Conservation (phyloP, 2,888 invertebrate species). For the Thera obeliscata region DNA sequence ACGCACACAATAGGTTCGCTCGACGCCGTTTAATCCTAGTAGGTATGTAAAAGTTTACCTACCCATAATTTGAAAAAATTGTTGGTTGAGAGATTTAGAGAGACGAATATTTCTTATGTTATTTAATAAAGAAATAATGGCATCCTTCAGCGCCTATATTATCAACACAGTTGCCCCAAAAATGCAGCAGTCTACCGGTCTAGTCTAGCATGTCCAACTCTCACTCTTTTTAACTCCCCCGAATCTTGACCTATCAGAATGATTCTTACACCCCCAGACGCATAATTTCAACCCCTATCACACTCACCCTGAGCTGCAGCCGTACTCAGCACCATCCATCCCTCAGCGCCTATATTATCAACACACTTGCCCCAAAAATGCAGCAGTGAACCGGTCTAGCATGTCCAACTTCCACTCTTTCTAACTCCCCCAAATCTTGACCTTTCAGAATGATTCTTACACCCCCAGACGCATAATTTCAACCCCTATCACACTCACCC, state of each 20-base stretch:
- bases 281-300: slow-evolving; percentile 2
- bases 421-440: not conserved
- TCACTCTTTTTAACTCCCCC: not conserved
- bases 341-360: slow-evolving; percentile 97
- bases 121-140: too few species aligned
- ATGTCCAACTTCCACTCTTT: not conserved
- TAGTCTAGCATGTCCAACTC: slow-evolving; percentile 90
- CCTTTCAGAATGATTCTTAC: not conserved
- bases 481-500: slow-evolving; percentile 68
- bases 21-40: too few species aligned
- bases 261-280: not conserved
- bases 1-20: too few species aligned
- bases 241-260: not conserved
- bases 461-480: not conserved
- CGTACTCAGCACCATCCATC: slow-evolving; percentile 94
- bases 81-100: too few species aligned
- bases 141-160: slow-evolving; percentile 97
- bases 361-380: slow-evolving; percentile 97
- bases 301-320: slow-evolving; percentile 91
- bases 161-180: slow-evolving; percentile 98
- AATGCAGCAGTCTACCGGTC: slow-evolving; percentile 93
- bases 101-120: too few species aligned
- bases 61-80: too few species aligned
- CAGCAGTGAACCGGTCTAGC: too few species aligned
- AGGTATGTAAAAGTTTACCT: too few species aligned